Base-by-base conservation (phyloP, 2,888 invertebrate genomes). In the Ochropleura plecta region DNA sequence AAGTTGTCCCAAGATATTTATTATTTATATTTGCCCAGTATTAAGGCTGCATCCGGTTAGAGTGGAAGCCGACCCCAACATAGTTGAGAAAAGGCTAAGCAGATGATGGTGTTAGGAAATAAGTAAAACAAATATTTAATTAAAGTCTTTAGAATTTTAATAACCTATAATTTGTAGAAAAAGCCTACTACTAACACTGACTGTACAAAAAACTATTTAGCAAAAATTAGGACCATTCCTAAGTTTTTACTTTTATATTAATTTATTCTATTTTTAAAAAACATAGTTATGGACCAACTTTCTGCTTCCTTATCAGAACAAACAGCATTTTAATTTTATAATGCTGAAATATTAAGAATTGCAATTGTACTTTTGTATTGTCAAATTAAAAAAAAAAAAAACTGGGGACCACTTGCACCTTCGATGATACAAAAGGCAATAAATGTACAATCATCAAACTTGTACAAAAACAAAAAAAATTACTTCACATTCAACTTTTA, bases 71-170 rank as follows among this genome's bases (percentile, higher is more conserved):
- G 30, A 30, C 30, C 30, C 30, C 30, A 30, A 30, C 30, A 30
- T 30, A 2, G 30, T 30, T 30, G 30, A 30, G 30, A 30, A 30
- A 30, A 30, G 3, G 30, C 30, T 30, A 30, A 30, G 30, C 30
- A 30, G 30, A 30, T 30, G 30, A 30, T 30, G 30, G 3, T 10
- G 3, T 30, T n/a, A 40, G 3, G 40, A 51, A 20, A 3, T 9
- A 48, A 53, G 14, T 0, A 40, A 71, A 79, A 79, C 3, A 74
- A 62, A n/a, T 14, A 72, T n/a, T 16, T 40, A 8, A 8, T 44
- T 51, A 62, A 53, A 53, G 16, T 73, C 40, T 1, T 40, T 18
- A 63, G 7, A 1, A 20, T 63, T 76, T 76, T 76, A 74, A 48
- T 76, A 12, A 42, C 0, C 14, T 18, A 53, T 44, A 16, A 18